phyloP scores from a whole-genome alignment of 2,797 vertebrate species.

The Enteromius anoplus region DNA sequence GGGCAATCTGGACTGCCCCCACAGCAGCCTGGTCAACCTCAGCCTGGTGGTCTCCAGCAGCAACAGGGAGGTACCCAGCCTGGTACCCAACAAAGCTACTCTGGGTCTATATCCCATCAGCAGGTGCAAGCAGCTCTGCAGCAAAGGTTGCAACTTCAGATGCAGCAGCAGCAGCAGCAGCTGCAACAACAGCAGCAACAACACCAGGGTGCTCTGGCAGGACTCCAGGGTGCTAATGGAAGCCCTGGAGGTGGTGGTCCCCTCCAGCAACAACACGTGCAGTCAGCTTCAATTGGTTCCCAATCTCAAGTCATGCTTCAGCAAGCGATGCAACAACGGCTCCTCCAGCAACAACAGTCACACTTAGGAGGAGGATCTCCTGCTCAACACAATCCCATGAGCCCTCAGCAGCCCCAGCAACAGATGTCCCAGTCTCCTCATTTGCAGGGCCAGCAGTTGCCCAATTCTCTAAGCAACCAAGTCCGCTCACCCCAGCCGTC shows the following conservation, averaged over 20 bases:
- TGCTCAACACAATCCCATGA: conserved; percentile 93
- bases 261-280: conserved; percentile 78
- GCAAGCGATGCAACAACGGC: conserved; percentile 88
- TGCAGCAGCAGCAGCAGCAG: conserved; percentile 69
- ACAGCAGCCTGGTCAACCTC: conserved; percentile 75
- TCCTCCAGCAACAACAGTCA: conserved; percentile 88
- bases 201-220: conserved; percentile 84
- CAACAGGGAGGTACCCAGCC: conserved; percentile 76
- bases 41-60: conserved; percentile 67
- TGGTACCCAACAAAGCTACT: conserved; percentile 75
- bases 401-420: conserved; percentile 80
- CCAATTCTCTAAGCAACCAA: conserved; percentile 91
- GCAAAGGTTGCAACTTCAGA: conserved; percentile 74
- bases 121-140: conserved; percentile 77
- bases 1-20: conserved; percentile 70
- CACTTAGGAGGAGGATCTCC: conserved; percentile 87
- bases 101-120: conserved; percentile 77
- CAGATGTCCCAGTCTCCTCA: conserved; percentile 88
- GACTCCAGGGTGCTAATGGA: conserved; percentile 75
- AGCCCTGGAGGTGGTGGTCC: conserved; percentile 71
- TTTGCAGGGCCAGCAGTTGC: conserved; percentile 88
- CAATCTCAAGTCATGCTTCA: conserved; percentile 81
- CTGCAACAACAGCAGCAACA: conserved; percentile 65
- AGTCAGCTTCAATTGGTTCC: conserved; percentile 67
- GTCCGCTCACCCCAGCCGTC: conserved; percentile 95